These are phyloP conservation scores for Meteorus colon DNA, from an alignment of 2,888 invertebrate species.

Conservation along the genomic window DNA sequence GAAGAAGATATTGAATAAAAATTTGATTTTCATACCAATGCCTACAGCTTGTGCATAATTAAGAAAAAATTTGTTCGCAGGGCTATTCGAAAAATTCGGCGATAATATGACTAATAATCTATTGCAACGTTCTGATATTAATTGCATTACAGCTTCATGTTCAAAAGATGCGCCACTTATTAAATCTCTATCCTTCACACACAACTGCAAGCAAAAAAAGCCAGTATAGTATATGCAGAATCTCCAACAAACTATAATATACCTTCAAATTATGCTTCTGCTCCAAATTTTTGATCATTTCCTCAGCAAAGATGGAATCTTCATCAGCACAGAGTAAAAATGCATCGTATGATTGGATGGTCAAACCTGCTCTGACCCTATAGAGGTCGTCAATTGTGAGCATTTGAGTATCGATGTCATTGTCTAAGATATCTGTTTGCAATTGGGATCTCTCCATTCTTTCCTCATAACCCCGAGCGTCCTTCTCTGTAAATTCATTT, in stretches of 20 bases:
- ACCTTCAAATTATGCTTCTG: conserved; percentile 79
- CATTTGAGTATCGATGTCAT: conserved; percentile 60
- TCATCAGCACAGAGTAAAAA: conserved; percentile 85
- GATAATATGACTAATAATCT: conserved; percentile 87
- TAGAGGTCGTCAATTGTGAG: conserved; percentile 75
- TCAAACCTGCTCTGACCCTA: conserved; percentile 72
- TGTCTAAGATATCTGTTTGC: conserved; percentile 55
- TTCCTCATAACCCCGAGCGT: conserved; percentile 61
- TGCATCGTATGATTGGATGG: conserved; percentile 83
- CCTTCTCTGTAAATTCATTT: conserved; percentile 61
- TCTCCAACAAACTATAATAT: conserved; percentile 42
- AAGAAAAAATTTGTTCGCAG: conserved; percentile 85
- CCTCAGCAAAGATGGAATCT: conserved; percentile 81
- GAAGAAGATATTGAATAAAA: background rate
- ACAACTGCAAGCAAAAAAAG: conserved; percentile 76
- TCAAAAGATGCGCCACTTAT: conserved; percentile 82
- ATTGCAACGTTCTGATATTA: conserved; percentile 86
- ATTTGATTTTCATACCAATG: conserved; percentile 78
- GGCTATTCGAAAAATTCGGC: conserved; percentile 83
- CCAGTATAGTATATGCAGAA: background rate
- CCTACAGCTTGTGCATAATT: conserved; percentile 87
- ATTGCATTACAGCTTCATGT: conserved; percentile 81
- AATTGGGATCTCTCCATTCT: conserved; percentile 56
- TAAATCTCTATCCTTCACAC: conserved; percentile 83
- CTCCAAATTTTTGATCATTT: conserved; percentile 80